phyloP scores from a whole-genome alignment of 2,113 vertebrate genomes.

The Ginglymostoma cirratum region DNA sequence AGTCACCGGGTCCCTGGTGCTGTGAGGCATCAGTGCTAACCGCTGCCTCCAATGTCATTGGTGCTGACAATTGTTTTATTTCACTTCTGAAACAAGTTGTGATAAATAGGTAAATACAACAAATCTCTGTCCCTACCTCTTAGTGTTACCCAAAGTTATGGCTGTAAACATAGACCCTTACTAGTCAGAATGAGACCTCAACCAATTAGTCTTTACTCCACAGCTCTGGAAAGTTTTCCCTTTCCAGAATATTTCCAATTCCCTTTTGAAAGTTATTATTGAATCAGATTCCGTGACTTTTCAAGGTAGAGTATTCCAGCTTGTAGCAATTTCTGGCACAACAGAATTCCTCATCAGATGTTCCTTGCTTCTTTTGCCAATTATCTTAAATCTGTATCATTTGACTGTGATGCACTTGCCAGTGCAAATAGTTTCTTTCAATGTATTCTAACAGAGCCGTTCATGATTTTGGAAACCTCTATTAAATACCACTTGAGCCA shows the following conservation, averaged over 20 bases:
- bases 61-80: background rate
- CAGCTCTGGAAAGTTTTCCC: background rate
- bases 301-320: background rate
- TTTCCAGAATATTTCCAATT: background rate
- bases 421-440: background rate
- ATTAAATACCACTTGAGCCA: background rate
- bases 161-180: background rate
- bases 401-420: background rate
- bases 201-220: background rate
- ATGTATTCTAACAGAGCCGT: background rate
- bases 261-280: background rate
- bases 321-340: too few relatives aligned
- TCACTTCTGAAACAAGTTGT: background rate
- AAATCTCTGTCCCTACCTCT: too few relatives aligned
- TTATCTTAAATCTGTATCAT: background rate
- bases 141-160: background rate
- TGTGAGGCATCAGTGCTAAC: too few relatives aligned
- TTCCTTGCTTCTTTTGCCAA: background rate
- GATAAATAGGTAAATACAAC: background rate
- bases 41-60: too few relatives aligned
- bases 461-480: background rate
- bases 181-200: background rate
- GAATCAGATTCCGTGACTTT: background rate
- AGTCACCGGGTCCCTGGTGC: too few relatives aligned
- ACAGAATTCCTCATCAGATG: background rate